Evolutionary conservation across 2,797 vertebrate species (phyloP), one percentile per base, ranked within the genome.

Genomic region (Dicrostonyx torquatus): DNA sequence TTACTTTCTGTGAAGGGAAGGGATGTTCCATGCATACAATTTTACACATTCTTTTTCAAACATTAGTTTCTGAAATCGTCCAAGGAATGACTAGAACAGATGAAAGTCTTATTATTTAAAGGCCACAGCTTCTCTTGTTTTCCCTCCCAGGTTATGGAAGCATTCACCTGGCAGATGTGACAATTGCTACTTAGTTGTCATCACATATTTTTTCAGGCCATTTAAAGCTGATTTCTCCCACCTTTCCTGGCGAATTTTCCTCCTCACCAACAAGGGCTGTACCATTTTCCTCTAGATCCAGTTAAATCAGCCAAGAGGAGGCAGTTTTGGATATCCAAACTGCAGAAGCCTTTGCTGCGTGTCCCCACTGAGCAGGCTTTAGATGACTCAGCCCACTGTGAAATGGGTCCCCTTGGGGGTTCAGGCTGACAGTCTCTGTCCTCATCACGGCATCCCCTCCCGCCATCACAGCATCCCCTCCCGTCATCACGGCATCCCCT

Each of bases 121-220:
- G 37, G 50, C 18, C 68, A 85, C 62, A 48, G 20, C 29, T 92
- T 87, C 29, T 89, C 95, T 75, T 70, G 60, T 84, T 85, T 92
- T 64, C 29, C 26, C 10, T 58, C 58, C 48, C 3, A 26, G 14
- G 6, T 76, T 64, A 80, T 0, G 6, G 17, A 93, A 88, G 87
- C 1, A 20, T 12, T 4, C 82, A 58, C 50, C 91, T 70, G 6
- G 60, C 37, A 45, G 37, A 80, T 48, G 66, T 89, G 53, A 55
- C 22, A 14, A 4, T 34, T 43, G 22, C 15, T 87, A 45, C 18
- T n/a, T 87, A 77, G 40, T 89, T 48, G 89, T 18, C 89, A 40
- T 53, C 50, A 58, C 58, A 58, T 12, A 24, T 7, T 37, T 37
- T 22, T 34, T 60, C 24, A 45, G 17, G 64, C 43, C 15, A 70